Evolutionary conservation across 1,140 invertebrate genomes (phyloP), one percentile per base, ranked within the genome.

Genomic region (Calliopsis andreniformis): DNA sequence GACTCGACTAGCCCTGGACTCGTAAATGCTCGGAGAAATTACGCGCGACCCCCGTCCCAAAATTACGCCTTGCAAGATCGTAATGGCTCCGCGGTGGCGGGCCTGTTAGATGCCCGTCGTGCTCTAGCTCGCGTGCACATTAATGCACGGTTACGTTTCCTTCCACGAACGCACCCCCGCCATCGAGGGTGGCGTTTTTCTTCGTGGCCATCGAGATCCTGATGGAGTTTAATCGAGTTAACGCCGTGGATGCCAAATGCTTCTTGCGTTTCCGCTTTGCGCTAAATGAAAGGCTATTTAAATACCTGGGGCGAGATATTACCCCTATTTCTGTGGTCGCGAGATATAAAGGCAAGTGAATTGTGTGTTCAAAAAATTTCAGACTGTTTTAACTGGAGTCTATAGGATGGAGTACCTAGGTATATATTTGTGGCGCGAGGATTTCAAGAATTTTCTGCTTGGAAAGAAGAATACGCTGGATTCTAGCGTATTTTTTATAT

Each of bases 1-100:
- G 61, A 62, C 58, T 55, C 53, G 53, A 45, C 47, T 63, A 61
- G 69, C 70, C 59, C 56, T 59, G 43, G 61, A 59, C 49, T 82
- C 80, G 68, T 80, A 84, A 83, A 80, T 77, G 81, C 68, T 71
- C 63, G 30, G 71, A 45, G 53, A 83, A 84, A 83, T 83, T 84
- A 80, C 82, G 72, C 53, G 56, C 55, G 70, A 79, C 70, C 71
- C 63, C 55, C 42, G 30, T 56, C 7, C 80, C 63, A 49, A 84
- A 84, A 84, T 84, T 84, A 73, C 78, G 66, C 67, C 43, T 72
- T 63, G 77, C 63, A 63, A 79, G 62, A 68, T 79, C 32, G 67
- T 79, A 83, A 80, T 64, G 55, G 56, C 51, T 68, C 35, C 35
- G 35, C 35, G 35, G 35, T 20, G 42, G 69, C 77, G 62, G 55